These are phyloP conservation scores for Hoplostethus atlanticus DNA, from an alignment of 2,797 vertebrate genomes.

Conservation along the genomic window DNA sequence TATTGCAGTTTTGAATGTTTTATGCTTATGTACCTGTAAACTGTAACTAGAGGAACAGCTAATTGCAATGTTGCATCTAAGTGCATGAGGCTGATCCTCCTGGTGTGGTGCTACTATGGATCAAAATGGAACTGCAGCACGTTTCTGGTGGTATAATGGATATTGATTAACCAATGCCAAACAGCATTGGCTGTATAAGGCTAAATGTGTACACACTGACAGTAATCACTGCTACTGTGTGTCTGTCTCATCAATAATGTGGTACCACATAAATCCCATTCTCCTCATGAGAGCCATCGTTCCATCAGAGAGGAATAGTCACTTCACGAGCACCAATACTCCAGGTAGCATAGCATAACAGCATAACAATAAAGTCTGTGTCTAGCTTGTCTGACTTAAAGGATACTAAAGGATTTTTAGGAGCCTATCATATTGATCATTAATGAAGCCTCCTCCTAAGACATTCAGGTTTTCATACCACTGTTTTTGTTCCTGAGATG, in stretches of 20 bases:
- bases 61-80: constrained; percentile 1
- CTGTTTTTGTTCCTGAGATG: neutral
- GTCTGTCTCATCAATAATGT: constrained; percentile 53
- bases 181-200: constrained; percentile 24
- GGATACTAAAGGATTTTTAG: neutral
- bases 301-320: constrained; percentile 20
- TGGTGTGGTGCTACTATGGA: constrained; percentile 4
- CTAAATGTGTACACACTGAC: constrained; percentile 46
- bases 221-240: constrained; percentile 58
- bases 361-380: neutral
- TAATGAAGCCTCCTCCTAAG: neutral
- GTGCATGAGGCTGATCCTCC: constrained; percentile 9
- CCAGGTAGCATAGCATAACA: neutral
- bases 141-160: constrained; percentile 44
- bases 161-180: constrained; percentile 62
- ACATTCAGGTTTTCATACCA: neutral
- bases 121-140: constrained; percentile 22
- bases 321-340: neutral
- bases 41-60: neutral
- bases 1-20: neutral
- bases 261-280: constrained; percentile 28
- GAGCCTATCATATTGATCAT: neutral
- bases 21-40: neutral
- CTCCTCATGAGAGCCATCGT: constrained; percentile 15
- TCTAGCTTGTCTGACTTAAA: neutral